Conservation (phyloP, 2,888 invertebrate genomes). For the Drosophila eohydei region DNA sequence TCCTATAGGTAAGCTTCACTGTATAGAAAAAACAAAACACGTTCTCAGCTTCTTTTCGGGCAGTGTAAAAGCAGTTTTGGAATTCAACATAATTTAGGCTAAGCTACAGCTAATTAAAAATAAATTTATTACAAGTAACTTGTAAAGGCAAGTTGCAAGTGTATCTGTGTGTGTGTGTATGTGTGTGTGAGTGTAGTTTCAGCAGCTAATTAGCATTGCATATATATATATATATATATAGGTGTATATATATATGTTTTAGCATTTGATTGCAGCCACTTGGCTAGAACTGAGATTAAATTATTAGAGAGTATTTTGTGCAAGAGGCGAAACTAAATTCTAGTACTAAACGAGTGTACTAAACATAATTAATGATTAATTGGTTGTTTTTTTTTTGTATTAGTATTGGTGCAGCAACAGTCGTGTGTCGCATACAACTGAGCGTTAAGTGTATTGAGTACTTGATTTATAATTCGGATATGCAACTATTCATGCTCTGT, state of each 20-base stretch:
- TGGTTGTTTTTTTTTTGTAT: not conserved
- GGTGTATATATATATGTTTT: not conserved
- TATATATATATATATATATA: constrained; percentile 5
- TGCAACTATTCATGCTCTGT: constrained; percentile 54
- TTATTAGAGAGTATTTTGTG: constrained; percentile 43
- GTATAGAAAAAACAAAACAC: not conserved
- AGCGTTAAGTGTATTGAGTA: constrained; percentile 8
- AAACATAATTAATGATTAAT: constrained; percentile 32
- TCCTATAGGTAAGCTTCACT: too few species aligned
- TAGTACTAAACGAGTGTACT: constrained; percentile 66
- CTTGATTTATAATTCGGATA: constrained; percentile 17
- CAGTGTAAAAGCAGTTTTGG: constrained; percentile 33
- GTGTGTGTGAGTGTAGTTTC: constrained; percentile 38
- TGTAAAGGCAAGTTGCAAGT: constrained; percentile 24
- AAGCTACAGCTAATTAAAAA: constrained; percentile 37
- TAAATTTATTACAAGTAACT: constrained; percentile 19
- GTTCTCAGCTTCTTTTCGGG: constrained; percentile 11
- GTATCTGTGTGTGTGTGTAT: constrained; percentile 29
- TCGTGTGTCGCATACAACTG: constrained; percentile 36
- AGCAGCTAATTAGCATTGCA: constrained; percentile 78
- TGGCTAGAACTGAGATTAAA: constrained; percentile 28
- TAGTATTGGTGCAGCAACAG: constrained; percentile 48
- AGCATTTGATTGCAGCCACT: constrained; percentile 26
- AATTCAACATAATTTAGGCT: constrained; percentile 8
- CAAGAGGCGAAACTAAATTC: constrained; percentile 64